Evolutionary conservation across 2,888 invertebrate genomes (phyloP), one percentile per base, ranked within the genome.

Genomic region (Patella pellucida): DNA sequence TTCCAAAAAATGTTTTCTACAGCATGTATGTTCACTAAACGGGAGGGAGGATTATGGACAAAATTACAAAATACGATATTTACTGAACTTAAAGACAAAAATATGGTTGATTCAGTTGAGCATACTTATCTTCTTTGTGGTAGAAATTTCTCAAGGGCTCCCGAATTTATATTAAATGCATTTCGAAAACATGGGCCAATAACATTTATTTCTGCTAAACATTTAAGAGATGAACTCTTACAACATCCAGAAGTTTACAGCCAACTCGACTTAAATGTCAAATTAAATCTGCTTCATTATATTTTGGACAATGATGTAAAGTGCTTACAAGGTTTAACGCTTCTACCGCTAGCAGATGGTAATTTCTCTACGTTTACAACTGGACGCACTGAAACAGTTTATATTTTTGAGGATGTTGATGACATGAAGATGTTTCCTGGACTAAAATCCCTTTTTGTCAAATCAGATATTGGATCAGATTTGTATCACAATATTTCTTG

Each of bases 1-100:
- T 77, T 78, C 85, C 52, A 78, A 77, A 31, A 85, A 85, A 68
- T 52, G 74, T 16, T 71, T 81, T n/a, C 9, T 19, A 62, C 23
- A 19, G 14, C 19, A 2, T 23, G 19, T 23, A 62, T 62, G 3
- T 62, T 62, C 23, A 75, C 71, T 50, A 31, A 68, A 19, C 16
- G 2, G 12, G 16, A n/a, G 7, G 71, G 68, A 16, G 75, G 75
- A 51, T 23, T 12, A 51, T 75, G 75, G 75, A 52, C 71, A 51
- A 16, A 19, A 27, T 27, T 52, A 5, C 7, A 75, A 16, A 67
- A 75, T 11, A 31, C 51, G 15, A 51, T 75, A 9, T 62, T 62
- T n/a, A 19, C 62, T 1, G 11, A 67, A 3, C 19, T 68, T 11
- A 11, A 50, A 31, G 16, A 31, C 12, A 16, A 50, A 9, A 51